Base-by-base conservation (phyloP, 2,797 vertebrate species). In the Florisuga fusca region DNA sequence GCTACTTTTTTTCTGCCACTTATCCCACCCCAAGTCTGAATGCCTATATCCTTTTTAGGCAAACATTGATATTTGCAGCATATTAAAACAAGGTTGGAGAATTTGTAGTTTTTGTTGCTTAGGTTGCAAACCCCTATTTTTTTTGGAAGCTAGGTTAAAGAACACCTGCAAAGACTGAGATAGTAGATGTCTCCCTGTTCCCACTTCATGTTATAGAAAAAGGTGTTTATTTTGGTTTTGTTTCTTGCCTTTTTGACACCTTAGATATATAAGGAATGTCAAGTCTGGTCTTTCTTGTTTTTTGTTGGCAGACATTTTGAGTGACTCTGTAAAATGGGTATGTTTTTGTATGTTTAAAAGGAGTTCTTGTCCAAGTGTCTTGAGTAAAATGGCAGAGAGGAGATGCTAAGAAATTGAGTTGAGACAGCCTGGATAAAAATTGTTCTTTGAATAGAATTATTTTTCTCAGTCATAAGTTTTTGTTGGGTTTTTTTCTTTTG, bases 221-320 rank as follows among this genome's bases (percentile, higher is more conserved):
- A 94, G 62, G n/a, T 84, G 33, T 92, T 92, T 94, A 74, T 89
- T 95, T 95, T 89, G 15, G 13, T n/a, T 89, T 88, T 88, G 48
- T 72, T 86, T 91, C 91, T 88, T 80, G 26, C 46, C 79, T 1
- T 0, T 84, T 95, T 95, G 89, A 78, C 61, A 79, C 72, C 75
- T 87, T 69, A 89, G 71, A 94, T 92, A 76, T 82, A 94, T 31
- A 77, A 94, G 59, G 84, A 94, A 76, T 89, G 74, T 84, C 33
- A 50, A 66, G 80, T 90, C 90, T 93, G 31, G 86, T 96, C 90
- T 96, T 94, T 95, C 91, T 88, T 94, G 92, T 38, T 89, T 90
- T 89, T 81, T 94, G 48, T 84, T 95, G 88, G 59, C 90, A 90
- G 63, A 46, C 48, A 79, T 93, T 80, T 95, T 84, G 57, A 93